Evolutionary conservation across 2,113 vertebrate genomes (phyloP).

Genomic region (Otus sunia): DNA sequence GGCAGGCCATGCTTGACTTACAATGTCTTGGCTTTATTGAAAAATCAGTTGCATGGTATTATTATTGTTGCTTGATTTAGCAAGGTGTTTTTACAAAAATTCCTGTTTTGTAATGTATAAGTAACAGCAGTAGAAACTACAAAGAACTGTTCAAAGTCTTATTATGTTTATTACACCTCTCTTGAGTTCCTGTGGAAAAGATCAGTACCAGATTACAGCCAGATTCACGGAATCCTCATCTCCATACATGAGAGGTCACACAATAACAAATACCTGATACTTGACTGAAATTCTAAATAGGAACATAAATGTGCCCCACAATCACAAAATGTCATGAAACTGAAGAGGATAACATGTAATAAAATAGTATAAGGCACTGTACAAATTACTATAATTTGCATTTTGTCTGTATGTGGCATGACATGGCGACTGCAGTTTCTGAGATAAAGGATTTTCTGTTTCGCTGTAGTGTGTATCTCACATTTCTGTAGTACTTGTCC

Average conservation of each 20-base stretch:
- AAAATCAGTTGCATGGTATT: background rate
- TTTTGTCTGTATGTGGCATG: background rate
- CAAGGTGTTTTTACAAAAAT: background rate
- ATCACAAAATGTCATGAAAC: background rate
- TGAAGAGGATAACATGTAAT: background rate
- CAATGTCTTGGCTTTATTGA: background rate
- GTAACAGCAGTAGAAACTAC: background rate
- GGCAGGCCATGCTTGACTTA: background rate
- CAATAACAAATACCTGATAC: background rate
- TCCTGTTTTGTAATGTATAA: background rate
- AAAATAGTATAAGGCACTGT: background rate
- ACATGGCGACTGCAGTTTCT: background rate
- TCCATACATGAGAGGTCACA: accelerated
- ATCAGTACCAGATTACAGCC: background rate
- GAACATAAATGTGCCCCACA: background rate
- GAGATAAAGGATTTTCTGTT: background rate
- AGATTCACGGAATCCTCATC: background rate
- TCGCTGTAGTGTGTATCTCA: background rate
- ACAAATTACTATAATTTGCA: background rate
- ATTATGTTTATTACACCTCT: background rate
- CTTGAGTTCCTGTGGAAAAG: background rate
- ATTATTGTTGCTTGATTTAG: background rate
- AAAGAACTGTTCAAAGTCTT: background rate
- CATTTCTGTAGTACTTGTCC: background rate
- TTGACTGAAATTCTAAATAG: background rate